These are phyloP conservation scores for Spilarctia lutea DNA, from an alignment of 2,888 invertebrate genomes.

Conservation along the genomic window DNA sequence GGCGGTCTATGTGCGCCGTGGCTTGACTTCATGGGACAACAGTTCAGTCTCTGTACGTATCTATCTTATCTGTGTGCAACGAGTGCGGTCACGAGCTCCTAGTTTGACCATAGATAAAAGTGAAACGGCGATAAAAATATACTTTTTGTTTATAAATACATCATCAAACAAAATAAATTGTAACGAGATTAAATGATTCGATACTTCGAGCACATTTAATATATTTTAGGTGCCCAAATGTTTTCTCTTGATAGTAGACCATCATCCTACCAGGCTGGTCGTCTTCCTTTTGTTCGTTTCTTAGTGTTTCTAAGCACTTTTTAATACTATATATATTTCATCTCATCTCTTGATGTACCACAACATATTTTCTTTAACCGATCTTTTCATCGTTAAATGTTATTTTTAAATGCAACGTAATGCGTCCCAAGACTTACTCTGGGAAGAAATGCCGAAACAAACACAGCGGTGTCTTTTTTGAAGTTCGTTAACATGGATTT, in stretches of 20 bases:
- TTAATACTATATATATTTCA: neutral
- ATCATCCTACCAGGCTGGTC: neutral
- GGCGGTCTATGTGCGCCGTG: neutral
- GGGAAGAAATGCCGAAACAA: too few species aligned
- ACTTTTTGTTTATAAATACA: neutral
- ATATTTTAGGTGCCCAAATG: neutral
- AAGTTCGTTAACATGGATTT: too few species aligned
- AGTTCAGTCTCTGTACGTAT: neutral
- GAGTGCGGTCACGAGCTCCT: neutral
- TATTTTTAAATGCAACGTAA: too few species aligned
- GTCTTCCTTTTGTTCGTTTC: neutral
- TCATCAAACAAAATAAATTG: neutral
- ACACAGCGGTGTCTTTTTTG: too few species aligned
- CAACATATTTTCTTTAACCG: too few species aligned
- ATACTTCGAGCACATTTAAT: neutral
- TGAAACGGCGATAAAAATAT: neutral
- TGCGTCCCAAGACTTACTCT: too few species aligned
- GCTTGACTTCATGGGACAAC: slow-evolving; percentile 7
- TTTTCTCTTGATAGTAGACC: too few species aligned
- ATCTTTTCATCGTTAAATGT: too few species aligned
- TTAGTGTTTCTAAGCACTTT: neutral
- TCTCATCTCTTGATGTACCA: neutral
- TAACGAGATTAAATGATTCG: neutral
- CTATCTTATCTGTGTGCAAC: slow-evolving; percentile 10
- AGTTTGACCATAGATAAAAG: slow-evolving; percentile 9